Base-by-base conservation (phyloP, 1,140 invertebrate species). In the Drosophila elegans region DNA sequence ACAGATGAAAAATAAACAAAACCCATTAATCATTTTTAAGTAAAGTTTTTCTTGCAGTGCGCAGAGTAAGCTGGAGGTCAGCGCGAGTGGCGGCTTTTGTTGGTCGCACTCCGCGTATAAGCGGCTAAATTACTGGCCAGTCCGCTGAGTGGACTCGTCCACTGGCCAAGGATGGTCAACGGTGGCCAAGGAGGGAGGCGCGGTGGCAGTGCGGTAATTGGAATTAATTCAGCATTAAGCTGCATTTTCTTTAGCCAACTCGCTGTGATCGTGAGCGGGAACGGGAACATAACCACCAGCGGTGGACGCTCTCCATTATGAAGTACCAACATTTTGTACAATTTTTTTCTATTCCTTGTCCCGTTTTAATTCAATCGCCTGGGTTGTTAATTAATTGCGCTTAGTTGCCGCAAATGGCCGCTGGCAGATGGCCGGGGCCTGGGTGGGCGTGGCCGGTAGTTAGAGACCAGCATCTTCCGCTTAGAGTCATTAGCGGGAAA, bases 211-310 rank as follows among this genome's bases (percentile, higher is more conserved):
- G 80, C 77, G 84, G 84, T 88, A 88, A 88, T 88, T 88, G 84
- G 84, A 88, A 88, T 88, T 88, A 89, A 88, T 88, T 89, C 82
- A 88, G 84, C 84, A 88, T 88, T 89, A 88, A 89, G 84, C 84
- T 78, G 80, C 80, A 88, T 89, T 88, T 76, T 88, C 85, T 89
- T 89, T 88, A 59, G 80, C 85, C 75, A 75, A 81, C 74, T 86
- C 62, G 39, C 48, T 34, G 66, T 72, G 52, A 57, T 52, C 44
- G 32, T 44, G 54, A 55, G 49, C 60, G 25, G 34, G 61, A 25
- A 56, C 42, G 45, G 34, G 51, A 21, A 21, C 72, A 67, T 72
- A 38, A 38, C 38, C 76, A 25, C 49, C 45, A 11, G 34, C 34
- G 32, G 41, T 21, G 41, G 44, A 21, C 39, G 52, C 16, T 59